Conservation (phyloP, 2,888 invertebrate genomes). For the Noctua fimbriata region DNA sequence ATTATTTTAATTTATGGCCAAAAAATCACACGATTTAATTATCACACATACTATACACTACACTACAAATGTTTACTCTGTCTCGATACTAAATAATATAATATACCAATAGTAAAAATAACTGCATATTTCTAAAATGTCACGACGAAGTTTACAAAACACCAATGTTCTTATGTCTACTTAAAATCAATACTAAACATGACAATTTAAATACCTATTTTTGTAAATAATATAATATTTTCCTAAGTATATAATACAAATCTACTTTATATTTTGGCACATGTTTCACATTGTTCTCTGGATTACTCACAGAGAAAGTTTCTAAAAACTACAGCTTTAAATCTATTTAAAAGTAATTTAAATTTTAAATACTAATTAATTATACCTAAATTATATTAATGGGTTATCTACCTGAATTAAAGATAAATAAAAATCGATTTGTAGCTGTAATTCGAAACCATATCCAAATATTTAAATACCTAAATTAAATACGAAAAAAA, state of each 20-base stretch:
- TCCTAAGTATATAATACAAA: conserved; percentile 56
- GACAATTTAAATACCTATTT: conserved; percentile 34
- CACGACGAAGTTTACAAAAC: conserved; percentile 10
- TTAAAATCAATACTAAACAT: conserved; percentile 39
- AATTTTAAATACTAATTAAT: conserved; percentile 12
- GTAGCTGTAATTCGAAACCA: not conserved
- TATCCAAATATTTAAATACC: not conserved
- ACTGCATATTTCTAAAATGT: conserved; percentile 13
- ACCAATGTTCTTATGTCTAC: conserved; percentile 22
- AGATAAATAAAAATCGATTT: not conserved
- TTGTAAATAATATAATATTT: conserved; percentile 50
- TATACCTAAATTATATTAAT: not conserved
- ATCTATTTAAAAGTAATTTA: conserved; percentile 13
- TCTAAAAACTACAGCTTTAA: conserved; percentile 43
- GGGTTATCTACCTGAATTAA: no score
- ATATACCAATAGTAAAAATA: conserved; percentile 17
- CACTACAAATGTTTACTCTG: conserved; percentile 3
- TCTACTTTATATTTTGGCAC: conserved; percentile 61
- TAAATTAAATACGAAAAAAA: not conserved
- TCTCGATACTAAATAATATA: conserved; percentile 10
- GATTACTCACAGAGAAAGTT: conserved; percentile 59
- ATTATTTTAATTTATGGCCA: not conserved
- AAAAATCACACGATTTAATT: conserved; percentile 5
- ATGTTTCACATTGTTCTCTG: conserved; percentile 54
- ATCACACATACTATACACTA: conserved; percentile 10